phyloP scores from a whole-genome alignment of 1,140 invertebrate genomes.

The Drosophila ohnishii region DNA sequence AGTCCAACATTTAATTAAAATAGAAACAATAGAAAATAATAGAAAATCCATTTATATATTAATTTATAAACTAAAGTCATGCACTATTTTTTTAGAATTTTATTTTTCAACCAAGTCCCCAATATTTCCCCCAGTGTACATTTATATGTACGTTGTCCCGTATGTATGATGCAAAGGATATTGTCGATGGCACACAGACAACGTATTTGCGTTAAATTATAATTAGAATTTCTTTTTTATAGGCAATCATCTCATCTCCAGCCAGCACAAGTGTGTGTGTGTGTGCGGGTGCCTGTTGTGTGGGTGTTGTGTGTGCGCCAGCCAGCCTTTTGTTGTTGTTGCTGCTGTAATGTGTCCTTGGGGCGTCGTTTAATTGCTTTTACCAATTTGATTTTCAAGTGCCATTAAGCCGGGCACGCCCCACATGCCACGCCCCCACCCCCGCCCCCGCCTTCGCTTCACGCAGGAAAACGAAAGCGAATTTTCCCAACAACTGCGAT shows the following conservation, averaged over 20 bases:
- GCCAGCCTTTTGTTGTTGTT: conserved; percentile 45
- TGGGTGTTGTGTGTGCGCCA: conserved; percentile 21
- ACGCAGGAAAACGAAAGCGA: conserved; percentile 66
- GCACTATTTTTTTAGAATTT: too few relatives aligned
- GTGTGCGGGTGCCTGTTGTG: conserved; percentile 28
- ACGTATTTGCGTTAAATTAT: conserved; percentile 80
- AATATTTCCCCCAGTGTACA: conserved; percentile 10
- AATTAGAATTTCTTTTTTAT: conserved; percentile 82
- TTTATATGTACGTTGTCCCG: conserved; percentile 7
- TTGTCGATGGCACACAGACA: conserved; percentile 66
- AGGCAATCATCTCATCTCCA: conserved; percentile 66
- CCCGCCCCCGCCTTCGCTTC: neutral
- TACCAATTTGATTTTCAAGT: conserved; percentile 83
- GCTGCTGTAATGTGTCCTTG: conserved; percentile 82
- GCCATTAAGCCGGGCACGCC: conserved; percentile 78
- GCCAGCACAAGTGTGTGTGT: conserved; percentile 30
- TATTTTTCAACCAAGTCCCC: accelerated
- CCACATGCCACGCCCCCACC: conserved; percentile 28
- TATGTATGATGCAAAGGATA: conserved; percentile 44
- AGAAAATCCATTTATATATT: too few relatives aligned
- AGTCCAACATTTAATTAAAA: neutral
- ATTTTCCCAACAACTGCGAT: conserved; percentile 8
- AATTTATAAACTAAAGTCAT: neutral
- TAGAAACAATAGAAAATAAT: too few relatives aligned
- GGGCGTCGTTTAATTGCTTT: conserved; percentile 83